A percentile compares a stretch with the other conserved stretches of the same genome.
Evolutionary conservation across 2,797 vertebrate species (phyloP).

Genomic region (Enoplosus armatus): DNA sequence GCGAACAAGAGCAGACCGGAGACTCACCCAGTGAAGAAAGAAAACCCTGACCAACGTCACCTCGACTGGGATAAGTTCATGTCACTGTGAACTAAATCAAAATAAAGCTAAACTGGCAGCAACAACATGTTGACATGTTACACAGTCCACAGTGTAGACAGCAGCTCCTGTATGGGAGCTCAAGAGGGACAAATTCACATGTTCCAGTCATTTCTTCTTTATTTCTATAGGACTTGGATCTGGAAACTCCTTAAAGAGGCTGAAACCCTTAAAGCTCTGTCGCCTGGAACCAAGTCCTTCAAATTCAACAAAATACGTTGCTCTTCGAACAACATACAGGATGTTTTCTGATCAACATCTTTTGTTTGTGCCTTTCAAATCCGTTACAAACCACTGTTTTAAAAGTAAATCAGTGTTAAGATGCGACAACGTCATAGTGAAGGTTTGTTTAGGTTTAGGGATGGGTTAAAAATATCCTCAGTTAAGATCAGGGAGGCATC

Average conservation of each 20-base stretch:
- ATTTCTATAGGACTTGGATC: not conserved
- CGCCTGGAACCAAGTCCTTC: not conserved
- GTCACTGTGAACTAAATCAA: not conserved
- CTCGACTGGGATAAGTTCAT: not conserved
- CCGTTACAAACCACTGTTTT: too few species aligned
- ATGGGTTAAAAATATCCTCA: too few species aligned
- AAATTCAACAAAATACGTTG: too few species aligned
- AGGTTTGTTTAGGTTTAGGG: too few species aligned
- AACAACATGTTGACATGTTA: not conserved
- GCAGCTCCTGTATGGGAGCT: not conserved
- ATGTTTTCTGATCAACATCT: not conserved
- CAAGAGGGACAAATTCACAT: not conserved
- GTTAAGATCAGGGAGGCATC: too few species aligned
- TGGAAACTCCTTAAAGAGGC: not conserved
- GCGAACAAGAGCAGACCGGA: not conserved
- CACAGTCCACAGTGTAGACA: not conserved
- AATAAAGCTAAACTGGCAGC: not conserved
- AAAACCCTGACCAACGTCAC: not conserved
- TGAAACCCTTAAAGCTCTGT: not conserved
- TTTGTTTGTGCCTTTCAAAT: too few species aligned
- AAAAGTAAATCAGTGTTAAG: too few species aligned
- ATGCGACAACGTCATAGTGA: too few species aligned
- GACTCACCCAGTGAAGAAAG: not conserved
- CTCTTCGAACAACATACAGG: not conserved
- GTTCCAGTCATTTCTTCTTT: not conserved